phyloP scores from a whole-genome alignment of 2,888 invertebrate genomes.

The Gandaritis pyraliata region DNA sequence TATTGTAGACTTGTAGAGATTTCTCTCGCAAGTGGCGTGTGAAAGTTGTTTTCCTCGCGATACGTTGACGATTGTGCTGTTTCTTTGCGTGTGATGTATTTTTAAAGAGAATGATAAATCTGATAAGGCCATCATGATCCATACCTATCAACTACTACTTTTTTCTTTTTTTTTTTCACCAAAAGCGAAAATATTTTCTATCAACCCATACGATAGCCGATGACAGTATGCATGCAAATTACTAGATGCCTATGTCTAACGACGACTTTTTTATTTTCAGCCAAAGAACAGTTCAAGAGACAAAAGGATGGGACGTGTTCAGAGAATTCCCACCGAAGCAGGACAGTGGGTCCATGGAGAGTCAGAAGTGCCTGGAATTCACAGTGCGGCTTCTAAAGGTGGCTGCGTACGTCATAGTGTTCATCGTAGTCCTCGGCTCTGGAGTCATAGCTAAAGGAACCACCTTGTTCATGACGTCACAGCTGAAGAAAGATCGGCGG shows the following conservation, averaged over 20 bases:
- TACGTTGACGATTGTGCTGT: slow-evolving; percentile 45
- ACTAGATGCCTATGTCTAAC: neutral
- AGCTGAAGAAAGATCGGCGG: slow-evolving; percentile 90
- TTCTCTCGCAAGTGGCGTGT: slow-evolving; percentile 68
- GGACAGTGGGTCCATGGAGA: slow-evolving; percentile 95
- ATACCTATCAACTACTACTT: no score
- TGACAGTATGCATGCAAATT: no score
- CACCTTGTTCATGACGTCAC: slow-evolving; percentile 96
- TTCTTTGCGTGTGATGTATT: slow-evolving; percentile 37
- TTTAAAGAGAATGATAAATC: slow-evolving; percentile 16
- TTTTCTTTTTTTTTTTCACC: no score
- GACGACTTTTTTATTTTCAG: slow-evolving; percentile 76
- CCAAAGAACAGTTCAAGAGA: slow-evolving; percentile 92
- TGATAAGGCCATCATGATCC: neutral
- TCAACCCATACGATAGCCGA: no score
- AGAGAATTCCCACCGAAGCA: slow-evolving; percentile 95
- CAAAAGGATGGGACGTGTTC: slow-evolving; percentile 99
- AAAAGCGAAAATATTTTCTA: no score
- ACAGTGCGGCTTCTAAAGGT: slow-evolving; percentile 94
- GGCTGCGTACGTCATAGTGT: slow-evolving; percentile 93
- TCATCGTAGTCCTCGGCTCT: slow-evolving; percentile 92
- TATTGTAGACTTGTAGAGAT: slow-evolving; percentile 49
- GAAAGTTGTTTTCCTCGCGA: slow-evolving; percentile 76
- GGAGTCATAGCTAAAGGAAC: slow-evolving; percentile 95
- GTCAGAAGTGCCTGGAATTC: slow-evolving; percentile 93